A percentile compares a stretch with the other conserved stretches of the same genome.
phyloP scores from a whole-genome alignment of 2,797 vertebrate genomes.

The Girardinus metallicus region DNA sequence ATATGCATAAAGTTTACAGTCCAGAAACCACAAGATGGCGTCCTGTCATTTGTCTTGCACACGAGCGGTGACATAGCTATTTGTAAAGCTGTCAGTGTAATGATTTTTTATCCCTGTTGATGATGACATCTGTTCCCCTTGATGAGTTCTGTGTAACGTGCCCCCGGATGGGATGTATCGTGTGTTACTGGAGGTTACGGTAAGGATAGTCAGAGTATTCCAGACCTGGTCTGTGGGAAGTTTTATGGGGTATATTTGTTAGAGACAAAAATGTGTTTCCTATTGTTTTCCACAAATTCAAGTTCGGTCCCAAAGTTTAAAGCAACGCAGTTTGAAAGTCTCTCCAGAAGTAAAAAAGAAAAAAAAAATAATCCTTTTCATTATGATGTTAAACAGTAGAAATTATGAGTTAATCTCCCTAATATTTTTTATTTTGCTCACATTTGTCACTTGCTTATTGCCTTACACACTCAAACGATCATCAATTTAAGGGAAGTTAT shows the following conservation, averaged over 20 bases:
- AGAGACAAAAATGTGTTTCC: conserved; percentile 15
- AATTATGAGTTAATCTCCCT: background rate
- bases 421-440: background rate
- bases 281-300: conserved; percentile 1
- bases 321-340: background rate
- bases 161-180: conserved; percentile 19
- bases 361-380: background rate
- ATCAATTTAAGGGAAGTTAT: background rate
- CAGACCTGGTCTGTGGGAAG: conserved; percentile 12
- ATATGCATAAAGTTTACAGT: conserved; percentile 53
- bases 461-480: background rate
- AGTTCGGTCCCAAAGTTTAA: background rate
- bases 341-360: background rate
- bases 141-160: conserved; percentile 45
- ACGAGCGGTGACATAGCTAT: conserved; percentile 48
- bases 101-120: conserved; percentile 67
- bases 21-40: conserved; percentile 31
- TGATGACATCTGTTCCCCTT: conserved; percentile 75
- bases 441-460: background rate
- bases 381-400: background rate
- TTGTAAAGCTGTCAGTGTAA: conserved; percentile 74
- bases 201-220: background rate
- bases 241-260: conserved; percentile 47
- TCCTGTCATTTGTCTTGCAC: conserved; percentile 60
- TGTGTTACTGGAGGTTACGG: conserved; percentile 29